Percentiles rank a stretch among this genome's conserved stretches.
These are phyloP conservation scores for Triops cancriformis DNA, from an alignment of 1,140 invertebrate genomes.

Conservation along the genomic window DNA sequence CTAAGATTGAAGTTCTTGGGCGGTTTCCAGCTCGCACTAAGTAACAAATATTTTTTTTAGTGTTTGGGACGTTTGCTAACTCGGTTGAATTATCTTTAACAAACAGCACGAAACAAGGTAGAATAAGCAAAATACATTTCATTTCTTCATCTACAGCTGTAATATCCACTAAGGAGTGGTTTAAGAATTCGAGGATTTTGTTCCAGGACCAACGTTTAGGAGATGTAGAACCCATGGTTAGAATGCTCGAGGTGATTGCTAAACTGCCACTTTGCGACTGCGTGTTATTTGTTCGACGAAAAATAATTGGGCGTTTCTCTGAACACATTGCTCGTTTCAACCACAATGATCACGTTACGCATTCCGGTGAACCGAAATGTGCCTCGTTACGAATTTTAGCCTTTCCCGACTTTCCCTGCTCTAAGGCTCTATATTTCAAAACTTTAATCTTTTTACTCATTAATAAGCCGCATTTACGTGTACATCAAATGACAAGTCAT, in stretches of 20 bases:
- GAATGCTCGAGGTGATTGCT: neutral
- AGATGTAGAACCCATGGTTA: neutral
- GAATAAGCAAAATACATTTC: neutral
- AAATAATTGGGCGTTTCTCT: constrained; percentile 14
- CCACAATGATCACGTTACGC: neutral
- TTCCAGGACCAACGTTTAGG: neutral
- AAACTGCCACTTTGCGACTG: neutral
- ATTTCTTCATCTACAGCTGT: neutral
- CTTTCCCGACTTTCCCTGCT: neutral
- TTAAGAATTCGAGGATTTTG: neutral
- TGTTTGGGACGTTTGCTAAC: no score
- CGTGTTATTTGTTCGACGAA: neutral
- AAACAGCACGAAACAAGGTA: neutral
- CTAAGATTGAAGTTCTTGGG: constrained; percentile 20
- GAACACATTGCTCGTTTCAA: neutral
- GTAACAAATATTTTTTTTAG: constrained; percentile 4
- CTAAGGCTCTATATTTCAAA: neutral
- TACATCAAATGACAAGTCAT: neutral
- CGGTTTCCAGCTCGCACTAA: constrained; percentile 30
- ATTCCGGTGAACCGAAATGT: neutral
- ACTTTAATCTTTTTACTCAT: neutral
- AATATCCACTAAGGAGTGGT: neutral
- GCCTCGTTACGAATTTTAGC: neutral
- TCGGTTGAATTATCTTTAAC: neutral
- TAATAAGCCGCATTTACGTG: neutral